phyloP scores from a whole-genome alignment of 1,140 invertebrate species.

The Pararge aegeria region DNA sequence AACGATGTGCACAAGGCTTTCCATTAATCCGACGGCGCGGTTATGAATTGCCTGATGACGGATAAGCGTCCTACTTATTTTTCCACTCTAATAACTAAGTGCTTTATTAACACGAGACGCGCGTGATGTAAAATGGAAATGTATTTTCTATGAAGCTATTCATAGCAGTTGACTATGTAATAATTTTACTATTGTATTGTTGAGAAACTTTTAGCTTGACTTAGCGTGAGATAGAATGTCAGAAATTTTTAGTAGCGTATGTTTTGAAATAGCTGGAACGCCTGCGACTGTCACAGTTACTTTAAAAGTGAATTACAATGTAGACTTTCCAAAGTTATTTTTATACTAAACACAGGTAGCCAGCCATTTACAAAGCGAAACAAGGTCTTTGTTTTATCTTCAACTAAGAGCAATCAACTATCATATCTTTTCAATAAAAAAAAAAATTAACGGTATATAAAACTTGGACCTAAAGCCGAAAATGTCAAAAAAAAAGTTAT shows the following conservation, averaged over 20 bases:
- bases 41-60: conserved; percentile 45
- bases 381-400: no score
- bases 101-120: conserved; percentile 7
- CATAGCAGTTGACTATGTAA: conserved; percentile 36
- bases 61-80: conserved; percentile 39
- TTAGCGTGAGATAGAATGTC: not conserved
- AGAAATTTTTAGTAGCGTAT: conserved; percentile 1
- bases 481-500: no score
- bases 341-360: not conserved
- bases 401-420: no score
- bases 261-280: not conserved
- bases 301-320: not conserved
- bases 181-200: not conserved
- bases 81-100: conserved; percentile 29
- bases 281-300: not conserved
- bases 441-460: no score
- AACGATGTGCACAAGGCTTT: conserved; percentile 49
- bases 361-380: no score
- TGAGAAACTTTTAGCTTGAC: not conserved
- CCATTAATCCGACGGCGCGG: conserved; percentile 61
- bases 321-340: not conserved
- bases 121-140: conserved; percentile 5
- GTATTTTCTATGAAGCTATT: conserved; percentile 35
- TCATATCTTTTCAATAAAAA: no score
- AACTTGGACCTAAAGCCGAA: no score